Evolutionary conservation across 2,113 vertebrate species (phyloP), one percentile per base, ranked within the genome.

Genomic region (Emydura subglobosa): DNA sequence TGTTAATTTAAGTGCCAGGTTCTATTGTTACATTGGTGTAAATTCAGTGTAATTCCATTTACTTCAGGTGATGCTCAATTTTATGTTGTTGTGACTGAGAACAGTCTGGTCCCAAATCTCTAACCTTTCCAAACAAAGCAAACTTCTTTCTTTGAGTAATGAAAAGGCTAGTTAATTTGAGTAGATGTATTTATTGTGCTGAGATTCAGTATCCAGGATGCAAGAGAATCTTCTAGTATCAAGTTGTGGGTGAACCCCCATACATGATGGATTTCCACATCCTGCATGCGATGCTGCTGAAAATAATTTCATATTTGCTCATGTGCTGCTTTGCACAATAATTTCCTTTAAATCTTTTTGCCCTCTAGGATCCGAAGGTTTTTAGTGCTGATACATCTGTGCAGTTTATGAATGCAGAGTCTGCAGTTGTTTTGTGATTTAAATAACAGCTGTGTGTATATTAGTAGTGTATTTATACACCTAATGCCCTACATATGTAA

Each of bases 401-500:
- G 44, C 49, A 7, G 13, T 79, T 79, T 31, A 79, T 42, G 29
- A 50, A 79, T 49, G 27, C 9, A 9, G 34, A 50, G 29, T 50
- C 42, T 79, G 47, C 47, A 47, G 25, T 79, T 50, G 25, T 79
- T 79, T 31, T 79, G 78, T 79, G 47, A 79, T 49, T 49, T 79
- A 61, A 87, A 81, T 81, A 95, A 86, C 88, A 83, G 92, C 93
- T 97, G 1, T 39, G 13, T 97, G 61, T 86, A 44, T 80, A 91
- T 93, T 84, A 87, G 88, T 91, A 94, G 5, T 93, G 96, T 94
- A 10, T 92, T 96, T 89, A 85, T 72, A 39, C 88, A 92, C 87
- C 65, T 85, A 81, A 88, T 34, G 47, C 34, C 74, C 88, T 87
- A 83, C 79, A 27, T 78, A 12, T 83, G 86, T 94, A 96, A 86